A percentile compares a stretch with the other conserved stretches of the same genome.
Conservation (phyloP, 2,113 vertebrate genomes). For the Cyphotilapia sp. region DNA sequence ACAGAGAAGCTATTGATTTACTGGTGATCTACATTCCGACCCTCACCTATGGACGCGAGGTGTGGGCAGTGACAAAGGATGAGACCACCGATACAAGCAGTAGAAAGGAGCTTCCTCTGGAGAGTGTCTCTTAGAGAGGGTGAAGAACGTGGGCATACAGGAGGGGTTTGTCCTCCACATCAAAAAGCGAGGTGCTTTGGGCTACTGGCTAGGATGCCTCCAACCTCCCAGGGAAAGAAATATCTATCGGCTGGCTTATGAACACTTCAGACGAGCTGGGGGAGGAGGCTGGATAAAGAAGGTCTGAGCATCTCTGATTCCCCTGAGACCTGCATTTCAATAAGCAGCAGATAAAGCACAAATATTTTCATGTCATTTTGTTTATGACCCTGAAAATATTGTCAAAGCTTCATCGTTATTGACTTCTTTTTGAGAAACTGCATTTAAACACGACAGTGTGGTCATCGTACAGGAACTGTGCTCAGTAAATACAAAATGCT, state of each 20-base stretch:
- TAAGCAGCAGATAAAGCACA: neutral
- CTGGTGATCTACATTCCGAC: neutral
- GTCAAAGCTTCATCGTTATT: neutral
- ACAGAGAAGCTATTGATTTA: neutral
- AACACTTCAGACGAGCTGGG: neutral
- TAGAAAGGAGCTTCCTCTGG: neutral
- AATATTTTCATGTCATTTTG: neutral
- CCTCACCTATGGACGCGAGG: neutral
- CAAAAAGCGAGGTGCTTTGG: neutral
- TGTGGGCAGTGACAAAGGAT: neutral
- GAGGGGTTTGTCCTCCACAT: neutral
- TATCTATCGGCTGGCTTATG: neutral
- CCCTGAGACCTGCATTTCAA: accelerated
- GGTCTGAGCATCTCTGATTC: neutral
- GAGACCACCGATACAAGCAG: neutral
- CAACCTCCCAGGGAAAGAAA: neutral
- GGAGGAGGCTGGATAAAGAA: neutral
- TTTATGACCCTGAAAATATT: neutral
- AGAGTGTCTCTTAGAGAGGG: neutral
- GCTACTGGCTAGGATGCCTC: neutral
- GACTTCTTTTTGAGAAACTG: neutral
- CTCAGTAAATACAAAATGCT: neutral
- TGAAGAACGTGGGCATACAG: neutral
- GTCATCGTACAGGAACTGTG: neutral
- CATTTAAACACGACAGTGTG: neutral